Base-by-base conservation (phyloP, 2,113 vertebrate genomes). In the Synchiropus splendidus region DNA sequence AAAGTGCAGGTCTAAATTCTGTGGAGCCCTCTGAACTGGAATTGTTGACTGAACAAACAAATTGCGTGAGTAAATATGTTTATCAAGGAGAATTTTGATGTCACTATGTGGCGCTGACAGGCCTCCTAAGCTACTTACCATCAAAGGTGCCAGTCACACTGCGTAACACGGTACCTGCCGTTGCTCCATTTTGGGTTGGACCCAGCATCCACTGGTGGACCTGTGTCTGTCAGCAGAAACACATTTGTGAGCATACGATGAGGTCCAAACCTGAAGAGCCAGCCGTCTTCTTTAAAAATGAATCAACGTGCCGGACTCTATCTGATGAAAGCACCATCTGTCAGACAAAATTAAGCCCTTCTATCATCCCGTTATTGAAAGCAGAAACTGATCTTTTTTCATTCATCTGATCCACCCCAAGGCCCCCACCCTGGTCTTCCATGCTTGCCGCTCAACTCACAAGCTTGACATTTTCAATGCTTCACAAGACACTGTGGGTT, bases 221-320 rank as follows among this genome's bases (percentile, higher is more conserved):
- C 77, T 81, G 73, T 79, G 51, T 83, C 87, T 86, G 86, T 90
- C 88, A 88, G 82, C 85, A 83, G 53, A 67, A 81, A 64, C 75
- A 80, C 82, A 87, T 89, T 88, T 88, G 42, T 2, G 61, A 82
- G 79, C 82, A 79, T 89, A 80, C 87, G 74, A 86, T 82, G 72
- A 54, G 70, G 51, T 75, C 78, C 82, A 67, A 78, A 81, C 81
- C 84, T 83, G 76, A 77, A 47, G 79, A 80, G 56, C 55, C 50
- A 41, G 71, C 78, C 80, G 65, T 78, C 79, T 56, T 78, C 82
- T 84, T 91, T 83, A 90, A 90, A 89, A 86, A 90, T 91, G 88
- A 90, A 90, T 78, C n/a, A n/a, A n/a, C n/a, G 79, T 77, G 75
- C 72, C 85, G 86, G 75, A 53, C 64, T 79, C 71, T 72, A 81